Base-by-base conservation (phyloP, 2,113 vertebrate genomes). In the Cephalopholis sonnerati region DNA sequence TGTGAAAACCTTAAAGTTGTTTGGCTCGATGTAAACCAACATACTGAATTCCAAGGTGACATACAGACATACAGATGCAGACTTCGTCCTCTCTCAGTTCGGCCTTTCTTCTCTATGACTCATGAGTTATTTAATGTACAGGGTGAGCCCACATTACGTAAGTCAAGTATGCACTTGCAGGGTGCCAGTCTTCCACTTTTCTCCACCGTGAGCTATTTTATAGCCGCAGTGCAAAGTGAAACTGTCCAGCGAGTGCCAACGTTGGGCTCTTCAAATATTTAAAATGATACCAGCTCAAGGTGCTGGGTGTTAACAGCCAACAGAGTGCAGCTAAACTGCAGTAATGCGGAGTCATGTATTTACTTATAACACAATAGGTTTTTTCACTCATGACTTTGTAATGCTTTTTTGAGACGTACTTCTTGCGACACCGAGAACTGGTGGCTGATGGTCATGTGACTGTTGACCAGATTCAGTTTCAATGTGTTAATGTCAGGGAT, bases 61-160 rank as follows among this genome's bases (percentile, higher is more conserved):
- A 11, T 27, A 63, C 25, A 57, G 18, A 62, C 58, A 11, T 27
- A 63, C 25, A 57, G 15, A 53, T 54, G 22, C 9, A 76, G 55
- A 89, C 78, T 85, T 90, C 89, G 66, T 39, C 46, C 72, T 58
- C 39, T 85, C 0, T 63, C 44, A 18, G 58, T n/a, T 68, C 32
- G 51, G 15, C 62, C 55, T 83, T 80, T 76, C 27, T 44, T 69
- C 41, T 74, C 22, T 41, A 25, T 82, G 82, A 88, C 63, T 82
- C 58, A 74, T 77, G 13, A 66, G n/a, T 76, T 71, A 29, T 79
- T 66, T 39, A 48, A 41, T 67, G 53, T 16, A 22, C 10, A 77
- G 46, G 69, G 59, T 65, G 58, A 77, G 61, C 44, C 67, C 64
- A 39, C 18, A 36, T 81, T 74, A 79, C 18, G 1, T 55, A 1